Evolutionary conservation across 2,797 vertebrate species (phyloP), one percentile per base, ranked within the genome.

Genomic region (Neoniphon sammara): DNA sequence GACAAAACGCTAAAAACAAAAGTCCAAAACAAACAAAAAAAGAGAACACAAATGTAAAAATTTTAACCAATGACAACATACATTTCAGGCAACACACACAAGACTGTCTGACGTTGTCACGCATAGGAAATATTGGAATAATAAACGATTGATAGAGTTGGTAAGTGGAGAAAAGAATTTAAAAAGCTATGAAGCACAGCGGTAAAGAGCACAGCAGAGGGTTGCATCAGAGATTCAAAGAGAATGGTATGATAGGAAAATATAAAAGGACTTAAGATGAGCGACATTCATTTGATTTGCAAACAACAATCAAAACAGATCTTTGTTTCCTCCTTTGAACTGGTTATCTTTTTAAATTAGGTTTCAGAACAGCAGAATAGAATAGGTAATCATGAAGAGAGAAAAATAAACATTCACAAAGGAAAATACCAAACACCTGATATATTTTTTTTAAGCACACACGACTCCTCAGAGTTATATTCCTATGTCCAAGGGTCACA

Each of bases 241-340:
- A 50, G 17, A 17, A 61, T 11, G 17, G 27, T 72, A 56, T 70
- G 25, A 55, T 1, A 6, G 25, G 47, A 61, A 80, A 70, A 79
- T 34, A 64, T 8, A 50, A 69, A 68, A 79, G 31, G 36, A 84
- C 7, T 42, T 4, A 3, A 76, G 39, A 78, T 46, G 64, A 77
- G 66, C 80, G 81, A 93, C 89, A 93, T 93, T 92, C 91, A 91
- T 84, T 77, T 78, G 6, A 87, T 87, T 91, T 81, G 77, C 78
- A 77, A 86, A 87, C 54, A 83, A 87, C 83, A 92, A 91, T 88
- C 85, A 84, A 84, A 87, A 85, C 61, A 57, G 55, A 86, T 18
- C 12, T 56, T 58, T 83, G 70, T 79, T 76, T 77, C 46, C 49
- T 80, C 68, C 80, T 53, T 56, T 77, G 49, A 50, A 65, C 52